Evolutionary conservation across 2,113 vertebrate species (phyloP).

Genomic region (Rhynchomys soricoides): DNA sequence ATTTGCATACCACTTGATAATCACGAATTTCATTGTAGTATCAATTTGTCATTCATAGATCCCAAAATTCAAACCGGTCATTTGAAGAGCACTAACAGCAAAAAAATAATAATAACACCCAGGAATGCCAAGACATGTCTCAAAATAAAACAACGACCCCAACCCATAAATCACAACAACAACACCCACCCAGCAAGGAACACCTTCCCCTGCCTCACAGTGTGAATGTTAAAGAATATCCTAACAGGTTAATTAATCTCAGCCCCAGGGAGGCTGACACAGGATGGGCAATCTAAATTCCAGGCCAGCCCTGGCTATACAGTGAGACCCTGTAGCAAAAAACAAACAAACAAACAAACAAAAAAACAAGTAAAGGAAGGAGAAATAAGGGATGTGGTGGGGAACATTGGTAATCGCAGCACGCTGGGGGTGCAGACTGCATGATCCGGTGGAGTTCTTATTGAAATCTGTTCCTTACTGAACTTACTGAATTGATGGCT

Average conservation of each 20-base stretch:
- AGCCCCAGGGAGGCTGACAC: not conserved
- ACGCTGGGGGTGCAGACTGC: not conserved
- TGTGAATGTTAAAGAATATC: not conserved
- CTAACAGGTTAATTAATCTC: not conserved
- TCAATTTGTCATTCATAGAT: not conserved
- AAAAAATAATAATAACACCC: not conserved
- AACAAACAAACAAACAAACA: no score
- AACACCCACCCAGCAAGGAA: not conserved
- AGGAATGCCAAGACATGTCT: not conserved
- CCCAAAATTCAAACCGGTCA: not conserved
- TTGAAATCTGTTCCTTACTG: no score
- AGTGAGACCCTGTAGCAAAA: not conserved
- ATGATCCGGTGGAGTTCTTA: not conserved
- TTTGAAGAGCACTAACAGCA: not conserved
- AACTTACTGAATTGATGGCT: not conserved
- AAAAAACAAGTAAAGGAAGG: not conserved
- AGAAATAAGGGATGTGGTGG: not conserved
- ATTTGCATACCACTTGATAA: not conserved
- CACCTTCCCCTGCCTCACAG: not conserved
- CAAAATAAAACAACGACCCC: not conserved
- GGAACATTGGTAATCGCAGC: not conserved
- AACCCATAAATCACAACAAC: not conserved
- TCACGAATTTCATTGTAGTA: not conserved
- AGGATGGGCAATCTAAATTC: not conserved
- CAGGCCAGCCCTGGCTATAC: not conserved